Conservation (phyloP, 2,888 invertebrate genomes). For the Thereva unica region DNA sequence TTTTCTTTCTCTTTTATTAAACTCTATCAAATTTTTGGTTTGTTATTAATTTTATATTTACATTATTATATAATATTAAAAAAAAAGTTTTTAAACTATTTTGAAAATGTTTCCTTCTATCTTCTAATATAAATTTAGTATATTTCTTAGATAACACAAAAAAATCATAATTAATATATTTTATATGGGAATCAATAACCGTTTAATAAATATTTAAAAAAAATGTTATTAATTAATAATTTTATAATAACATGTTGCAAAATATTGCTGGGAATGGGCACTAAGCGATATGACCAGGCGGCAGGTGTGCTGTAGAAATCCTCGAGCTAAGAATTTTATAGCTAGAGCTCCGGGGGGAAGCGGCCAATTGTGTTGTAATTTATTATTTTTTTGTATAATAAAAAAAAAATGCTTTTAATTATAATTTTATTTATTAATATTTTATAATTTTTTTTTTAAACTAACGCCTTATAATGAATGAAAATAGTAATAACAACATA, state of each 20-base stretch:
- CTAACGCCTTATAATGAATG: not conserved
- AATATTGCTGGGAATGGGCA: constrained; percentile 67
- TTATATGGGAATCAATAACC: constrained; percentile 37
- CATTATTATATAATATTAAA: too few relatives aligned
- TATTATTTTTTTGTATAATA: not conserved
- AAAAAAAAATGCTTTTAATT: not conserved
- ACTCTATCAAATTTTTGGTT: too few relatives aligned
- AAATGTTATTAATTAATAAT: constrained; percentile 16
- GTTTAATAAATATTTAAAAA: constrained; percentile 20
- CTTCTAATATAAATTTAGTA: constrained; percentile 15
- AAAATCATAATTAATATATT: not conserved
- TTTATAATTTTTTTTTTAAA: not conserved
- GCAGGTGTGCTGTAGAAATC: constrained; percentile 63
- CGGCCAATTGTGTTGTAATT: constrained; percentile 50
- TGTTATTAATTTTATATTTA: too few relatives aligned
- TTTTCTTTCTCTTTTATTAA: too few relatives aligned
- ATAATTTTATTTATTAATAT: not conserved
- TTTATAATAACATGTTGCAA: constrained; percentile 12
- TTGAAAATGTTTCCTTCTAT: not conserved
- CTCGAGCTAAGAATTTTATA: constrained; percentile 49
- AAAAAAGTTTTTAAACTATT: too few relatives aligned
- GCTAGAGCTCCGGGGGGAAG: constrained; percentile 58
- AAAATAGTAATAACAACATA: constrained; percentile 58
- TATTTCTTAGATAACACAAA: constrained; percentile 16
- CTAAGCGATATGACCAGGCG: constrained; percentile 73